Base-by-base conservation (phyloP, 2,888 invertebrate species). In the Helleia helle region DNA sequence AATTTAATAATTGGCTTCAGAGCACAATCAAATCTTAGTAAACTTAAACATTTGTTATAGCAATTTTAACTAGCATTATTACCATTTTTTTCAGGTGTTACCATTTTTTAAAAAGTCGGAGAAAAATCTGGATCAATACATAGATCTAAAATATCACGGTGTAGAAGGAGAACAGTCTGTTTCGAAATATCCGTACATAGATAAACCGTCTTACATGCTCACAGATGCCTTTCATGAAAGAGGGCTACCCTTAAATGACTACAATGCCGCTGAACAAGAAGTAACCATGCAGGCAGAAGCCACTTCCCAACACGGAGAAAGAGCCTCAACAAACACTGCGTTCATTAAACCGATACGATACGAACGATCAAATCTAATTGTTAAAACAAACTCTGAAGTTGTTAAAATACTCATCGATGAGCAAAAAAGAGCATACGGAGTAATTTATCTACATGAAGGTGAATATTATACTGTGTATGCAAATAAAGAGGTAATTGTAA, bases 81-180 rank as follows among this genome's bases (percentile, higher is more conserved):
- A 36, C 9, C 4, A n/a, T 5, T 15, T 4, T 27, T 28, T 15
- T 9, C 59, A 83, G 81, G 75, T 89, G 1, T 71, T 92, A 18
- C 90, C 90, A 0, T 92, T 90, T 61, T 93, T 90, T 62, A 87
- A 80, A 43, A 89, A 89, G 65, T 87, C 88, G 0, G 90, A 90
- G 62, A 77, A 86, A 42, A 90, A 89, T 52, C 58, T 86, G 29
- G 84, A 89, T 52, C 52, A 70, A 1, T 81, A 83, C 44, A 65
- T 66, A 1, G 73, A 88, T 51, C 70, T 73, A 0, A 59, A 76
- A 39, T 89, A 88, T 53, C 91, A 91, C 52, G 87, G 86, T 1
- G 73, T 71, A 4, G 71, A 83, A 0, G 91, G 91, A 0, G 87
- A 88, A 38, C 87, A 86, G 49, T 81, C 77, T 5, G 87, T 91